Base-by-base conservation (phyloP, 2,797 vertebrate genomes). In the Serranus cabrilla region DNA sequence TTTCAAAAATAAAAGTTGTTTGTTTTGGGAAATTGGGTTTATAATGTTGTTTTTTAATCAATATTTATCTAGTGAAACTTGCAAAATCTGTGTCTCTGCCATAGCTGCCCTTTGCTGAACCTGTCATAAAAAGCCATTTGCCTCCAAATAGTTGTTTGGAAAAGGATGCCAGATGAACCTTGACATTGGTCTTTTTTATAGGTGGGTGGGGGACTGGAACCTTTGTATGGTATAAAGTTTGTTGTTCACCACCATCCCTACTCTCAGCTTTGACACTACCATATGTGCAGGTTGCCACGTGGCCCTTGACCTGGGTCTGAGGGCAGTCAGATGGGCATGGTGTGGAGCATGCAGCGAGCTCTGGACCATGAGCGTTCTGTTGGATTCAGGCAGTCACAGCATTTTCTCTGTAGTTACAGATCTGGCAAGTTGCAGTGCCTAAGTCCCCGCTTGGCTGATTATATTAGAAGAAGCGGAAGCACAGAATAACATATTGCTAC, bases 271-370 rank as follows among this genome's bases (percentile, higher is more conserved):
- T 60, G 52, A 25, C 52, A 58, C 40, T n/a, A 50, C 55, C 50
- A 66, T n/a, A 68, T 68, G 54, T 51, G 55, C 54, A 70, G 37
- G 20, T 59, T 21, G 21, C 49, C 7, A 27, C 16, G 1, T 43
- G 55, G 16, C 50, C n/a, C 13, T 60, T 72, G 72, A 69, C 64
- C 43, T 52, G 18, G 54, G 40, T 68, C 23, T 62, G 42, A 70
- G 45, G 46, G n/a, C n/a, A 31, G 60, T 74, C 40, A 59, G 34
- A 27, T 21, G 52, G 42, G 18, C n/a, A 37, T 66, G n/a, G 18
- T 37, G 51, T 4, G 58, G 20, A 13, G 37, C 16, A 25, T n/a
- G 5, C 16, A 2, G 46, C 37, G 69, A 63, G 11, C 11, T 27
- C 5, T 10, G 57, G 20, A 47, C 21, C 52, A 16, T 37, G 23